These are phyloP conservation scores for Nasalis larvatus DNA, from an alignment of 2,113 vertebrate species.

Conservation along the genomic window DNA sequence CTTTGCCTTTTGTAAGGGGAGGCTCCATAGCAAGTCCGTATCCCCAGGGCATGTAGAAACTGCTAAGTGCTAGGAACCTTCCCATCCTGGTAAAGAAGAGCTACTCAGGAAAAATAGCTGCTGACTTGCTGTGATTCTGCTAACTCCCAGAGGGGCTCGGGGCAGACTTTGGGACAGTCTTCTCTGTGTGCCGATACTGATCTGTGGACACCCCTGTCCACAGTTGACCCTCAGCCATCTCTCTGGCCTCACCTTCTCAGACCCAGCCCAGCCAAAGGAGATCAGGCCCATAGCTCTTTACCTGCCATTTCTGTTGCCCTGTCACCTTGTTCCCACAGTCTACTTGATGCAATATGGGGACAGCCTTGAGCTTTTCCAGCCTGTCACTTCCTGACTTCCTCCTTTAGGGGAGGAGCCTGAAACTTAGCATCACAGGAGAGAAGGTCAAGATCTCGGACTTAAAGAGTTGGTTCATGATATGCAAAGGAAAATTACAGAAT, in stretches of 20 bases:
- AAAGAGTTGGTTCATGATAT: not conserved
- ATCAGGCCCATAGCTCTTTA: not conserved
- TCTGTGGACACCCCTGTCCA: not conserved
- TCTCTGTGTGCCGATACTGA: not conserved
- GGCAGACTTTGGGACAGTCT: not conserved
- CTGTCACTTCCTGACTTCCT: not conserved
- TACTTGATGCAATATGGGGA: not conserved
- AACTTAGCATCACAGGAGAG: not conserved
- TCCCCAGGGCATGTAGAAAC: not conserved
- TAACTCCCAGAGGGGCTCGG: rapidly evolving
- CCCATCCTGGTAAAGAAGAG: not conserved
- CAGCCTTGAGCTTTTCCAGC: not conserved
- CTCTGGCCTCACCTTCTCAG: not conserved
- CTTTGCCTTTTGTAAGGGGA: not conserved
- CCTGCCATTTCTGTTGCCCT: not conserved
- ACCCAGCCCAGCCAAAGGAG: not conserved
- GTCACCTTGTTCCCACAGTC: not conserved
- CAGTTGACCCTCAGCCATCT: not conserved
- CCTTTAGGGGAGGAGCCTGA: not conserved
- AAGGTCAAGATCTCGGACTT: not conserved
- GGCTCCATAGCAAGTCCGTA: not conserved
- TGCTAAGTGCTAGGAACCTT: not conserved
- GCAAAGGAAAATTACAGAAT: not conserved
- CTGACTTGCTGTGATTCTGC: not conserved
- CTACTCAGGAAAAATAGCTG: not conserved